Evolutionary conservation across 2,888 invertebrate species (phyloP), one percentile per base, ranked within the genome.

Genomic region (Scaptomyza parva): DNA sequence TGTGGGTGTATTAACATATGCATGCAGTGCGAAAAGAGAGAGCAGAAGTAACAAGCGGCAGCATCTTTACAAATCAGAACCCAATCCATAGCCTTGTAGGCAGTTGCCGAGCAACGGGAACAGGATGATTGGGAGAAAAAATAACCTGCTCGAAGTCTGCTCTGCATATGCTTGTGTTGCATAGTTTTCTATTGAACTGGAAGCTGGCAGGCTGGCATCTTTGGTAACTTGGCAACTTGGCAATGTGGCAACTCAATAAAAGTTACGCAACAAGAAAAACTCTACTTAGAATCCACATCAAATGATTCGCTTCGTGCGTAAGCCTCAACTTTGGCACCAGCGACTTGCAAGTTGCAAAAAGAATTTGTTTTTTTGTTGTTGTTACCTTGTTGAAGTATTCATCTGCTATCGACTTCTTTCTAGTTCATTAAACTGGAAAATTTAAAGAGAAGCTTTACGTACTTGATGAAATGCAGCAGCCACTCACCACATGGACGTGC

Each of bases 281-380:
- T 83, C 60, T 77, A 77, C 71, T 77, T 69, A 79, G 77, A 77
- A 75, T 69, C 66, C 66, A 61, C 75, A 72, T 80, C 75, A 80
- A 77, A 73, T 52, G 44, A 52, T 40, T 47, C 45, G 43, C 53
- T 20, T 63, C 58, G 51, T 75, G 80, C 84, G 63, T 75, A 61
- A 63, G 20, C 45, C 73, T 45, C 66, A 60, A 40, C 39, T 57
- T 65, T 51, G 45, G 39, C 62, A 8, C 47, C 54, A 58, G 59
- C 48, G 48, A 59, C 60, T 33, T 43, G 18, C 20, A 51, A 37
- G 44, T 6, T 20, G 39, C 41, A 44, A 7, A n/a, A 30, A 30
- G 35, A 22, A 33, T 9, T 9, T 39, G 37, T 12, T 43, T 28
- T 39, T 9, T 9, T 39, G 37, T 12, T 43, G 48, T 11, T 50